phyloP scores from a whole-genome alignment of 92 coral and sea anemone species.

The Pocillopora grandis region DNA sequence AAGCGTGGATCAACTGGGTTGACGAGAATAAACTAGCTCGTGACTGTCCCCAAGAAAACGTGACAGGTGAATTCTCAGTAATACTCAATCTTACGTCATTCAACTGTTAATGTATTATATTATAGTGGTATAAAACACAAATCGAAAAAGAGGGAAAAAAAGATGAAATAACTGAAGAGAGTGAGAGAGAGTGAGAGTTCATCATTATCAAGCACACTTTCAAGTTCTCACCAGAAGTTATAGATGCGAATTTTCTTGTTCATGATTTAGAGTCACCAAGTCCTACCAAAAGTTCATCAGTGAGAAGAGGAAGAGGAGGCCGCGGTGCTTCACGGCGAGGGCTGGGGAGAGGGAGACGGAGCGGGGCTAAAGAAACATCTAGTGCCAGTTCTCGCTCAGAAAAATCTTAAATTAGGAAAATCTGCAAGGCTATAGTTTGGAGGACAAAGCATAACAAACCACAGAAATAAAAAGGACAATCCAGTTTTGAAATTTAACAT shows the following conservation, averaged over 20 bases:
- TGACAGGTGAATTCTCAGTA: neutral
- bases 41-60: slow-evolving; percentile 17
- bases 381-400: neutral
- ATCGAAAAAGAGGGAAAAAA: neutral
- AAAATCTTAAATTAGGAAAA: neutral
- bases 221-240: neutral
- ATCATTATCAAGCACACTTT: neutral
- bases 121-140: neutral
- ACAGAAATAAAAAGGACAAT: no score
- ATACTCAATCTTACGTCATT: neutral
- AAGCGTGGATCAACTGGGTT: slow-evolving; percentile 68
- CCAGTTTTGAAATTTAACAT: no score
- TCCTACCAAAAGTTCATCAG: neutral
- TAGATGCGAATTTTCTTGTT: neutral
- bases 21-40: slow-evolving; percentile 28
- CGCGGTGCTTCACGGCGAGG: slow-evolving; percentile 18
- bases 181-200: no score
- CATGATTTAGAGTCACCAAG: slow-evolving; percentile 5
- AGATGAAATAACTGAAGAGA: no score
- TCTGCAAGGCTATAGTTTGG: no score
- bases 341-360: slow-evolving; percentile 13
- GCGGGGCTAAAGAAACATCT: slow-evolving; percentile 2
- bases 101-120: neutral
- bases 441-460: no score
- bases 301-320: slow-evolving; percentile 34